phyloP scores from a whole-genome alignment of 1,140 invertebrate genomes.

The Penaeus vannamei region DNA sequence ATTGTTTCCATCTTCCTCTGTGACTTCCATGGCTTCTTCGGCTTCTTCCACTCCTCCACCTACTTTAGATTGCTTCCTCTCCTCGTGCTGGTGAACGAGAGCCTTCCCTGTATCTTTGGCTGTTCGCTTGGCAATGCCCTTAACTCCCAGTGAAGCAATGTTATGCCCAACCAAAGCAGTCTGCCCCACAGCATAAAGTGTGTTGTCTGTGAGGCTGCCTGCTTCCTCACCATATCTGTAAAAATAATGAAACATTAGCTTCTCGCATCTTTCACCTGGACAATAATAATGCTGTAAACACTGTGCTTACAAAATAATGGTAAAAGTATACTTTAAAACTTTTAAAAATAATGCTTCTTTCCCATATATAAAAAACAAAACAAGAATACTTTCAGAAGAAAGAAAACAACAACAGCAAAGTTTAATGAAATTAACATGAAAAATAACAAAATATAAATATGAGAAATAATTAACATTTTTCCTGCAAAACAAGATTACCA shows the following conservation, averaged over 20 bases:
- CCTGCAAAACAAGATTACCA: no score
- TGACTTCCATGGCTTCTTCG: constrained; percentile 38
- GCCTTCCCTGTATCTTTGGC: constrained; percentile 80
- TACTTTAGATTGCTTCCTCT: constrained; percentile 39
- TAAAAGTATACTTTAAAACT: no score
- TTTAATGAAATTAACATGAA: no score
- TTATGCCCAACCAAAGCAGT: constrained; percentile 77
- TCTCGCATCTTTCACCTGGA: no score
- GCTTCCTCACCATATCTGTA: constrained; percentile 78
- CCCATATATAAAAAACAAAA: no score
- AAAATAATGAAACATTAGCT: constrained; percentile 43
- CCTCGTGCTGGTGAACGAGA: constrained; percentile 73
- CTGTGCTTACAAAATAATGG: no score
- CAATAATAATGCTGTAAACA: no score
- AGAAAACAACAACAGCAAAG: no score
- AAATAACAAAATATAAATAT: no score
- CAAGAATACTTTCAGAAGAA: no score
- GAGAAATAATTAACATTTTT: no score
- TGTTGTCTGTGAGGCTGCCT: constrained; percentile 76
- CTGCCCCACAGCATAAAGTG: constrained; percentile 79
- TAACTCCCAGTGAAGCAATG: constrained; percentile 77
- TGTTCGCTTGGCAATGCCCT: constrained; percentile 78
- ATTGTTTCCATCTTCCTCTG: background rate
- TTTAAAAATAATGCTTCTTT: no score
- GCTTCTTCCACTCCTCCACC: constrained; percentile 34